phyloP scores from a whole-genome alignment of 2,888 invertebrate genomes.

The Parthenolecanium corni region DNA sequence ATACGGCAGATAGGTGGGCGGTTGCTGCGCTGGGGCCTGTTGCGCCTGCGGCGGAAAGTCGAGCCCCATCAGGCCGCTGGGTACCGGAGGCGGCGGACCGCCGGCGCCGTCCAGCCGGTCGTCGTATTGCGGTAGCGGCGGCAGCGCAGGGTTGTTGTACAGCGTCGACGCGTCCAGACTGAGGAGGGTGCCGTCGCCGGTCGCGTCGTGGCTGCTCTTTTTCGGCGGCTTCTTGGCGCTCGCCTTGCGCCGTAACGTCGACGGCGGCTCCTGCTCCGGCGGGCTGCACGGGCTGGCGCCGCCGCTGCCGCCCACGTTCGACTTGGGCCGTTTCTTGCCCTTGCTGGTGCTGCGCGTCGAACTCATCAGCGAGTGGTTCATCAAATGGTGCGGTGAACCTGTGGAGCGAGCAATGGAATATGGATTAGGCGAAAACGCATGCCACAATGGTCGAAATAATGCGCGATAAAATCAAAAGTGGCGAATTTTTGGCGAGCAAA shows the following conservation, averaged over 20 bases:
- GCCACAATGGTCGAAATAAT: no score
- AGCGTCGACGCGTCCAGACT: constrained; percentile 39
- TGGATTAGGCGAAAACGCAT: no score
- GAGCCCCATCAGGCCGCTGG: constrained; percentile 32
- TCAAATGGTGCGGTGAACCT: constrained; percentile 46
- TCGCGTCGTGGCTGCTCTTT: constrained; percentile 27
- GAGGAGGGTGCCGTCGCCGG: constrained; percentile 38
- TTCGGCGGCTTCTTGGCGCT: constrained; percentile 57
- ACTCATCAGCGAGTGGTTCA: constrained; percentile 72
- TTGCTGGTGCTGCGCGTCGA: constrained; percentile 38
- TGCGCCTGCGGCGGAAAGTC: constrained; percentile 33
- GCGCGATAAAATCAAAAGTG: no score
- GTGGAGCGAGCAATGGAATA: constrained; percentile 16
- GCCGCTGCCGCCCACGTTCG: constrained; percentile 46
- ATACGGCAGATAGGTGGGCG: constrained; percentile 27
- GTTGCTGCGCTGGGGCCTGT: constrained; percentile 30
- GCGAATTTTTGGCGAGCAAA: no score
- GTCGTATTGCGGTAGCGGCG: constrained; percentile 41
- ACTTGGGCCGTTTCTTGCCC: constrained; percentile 62
- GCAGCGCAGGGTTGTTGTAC: constrained; percentile 34
- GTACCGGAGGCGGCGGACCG: constrained; percentile 41
- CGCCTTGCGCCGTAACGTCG: constrained; percentile 54
- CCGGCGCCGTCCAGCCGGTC: constrained; percentile 41
- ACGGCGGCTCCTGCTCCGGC: constrained; percentile 28
- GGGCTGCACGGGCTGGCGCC: constrained; percentile 41